Evolutionary conservation across 2,113 vertebrate genomes (phyloP), one percentile per base, ranked within the genome.

Genomic region (Daphoenositta chrysoptera): DNA sequence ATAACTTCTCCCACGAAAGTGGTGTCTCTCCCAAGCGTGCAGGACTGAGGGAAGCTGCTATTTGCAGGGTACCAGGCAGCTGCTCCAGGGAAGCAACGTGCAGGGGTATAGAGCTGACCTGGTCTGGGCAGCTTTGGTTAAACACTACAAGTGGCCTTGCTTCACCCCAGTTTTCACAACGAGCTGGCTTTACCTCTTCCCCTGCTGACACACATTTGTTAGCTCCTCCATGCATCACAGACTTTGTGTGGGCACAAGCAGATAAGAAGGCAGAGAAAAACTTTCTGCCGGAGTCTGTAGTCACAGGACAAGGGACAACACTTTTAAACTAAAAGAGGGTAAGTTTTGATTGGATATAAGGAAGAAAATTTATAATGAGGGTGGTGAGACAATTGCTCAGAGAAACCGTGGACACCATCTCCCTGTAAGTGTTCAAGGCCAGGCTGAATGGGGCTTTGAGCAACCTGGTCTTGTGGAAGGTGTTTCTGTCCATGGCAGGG

Each of bases 41-140:
- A 13, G 35, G 54, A 33, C 37, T 12, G 6, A 86, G 37, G 33
- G 45, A 90, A 75, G 40, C 40, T 75, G 22, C 28, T 76, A 31
- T 28, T 68, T 26, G 1, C 75, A 64, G 33, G 6, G 16, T 72
- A 77, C 24, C 27, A 17, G 6, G 12, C 2, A 8, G 14, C 40
- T 81, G 54, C 22, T 77, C 26, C 26, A 50, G 50, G 24, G 15
- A 48, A 77, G 31, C 3, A 83, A 6, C 0, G 0, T 1, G 2
- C 27, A 61, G 23, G 31, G 28, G 22, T 37, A 18, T 4, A 51
- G 27, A 48, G 45, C 28, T 33, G 26, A 42, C n/a, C 20, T 65
- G 31, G 15, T 65, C n/a, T 57, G 39, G 9, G 13, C 47, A 61
- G 22, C 37, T 83, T 64, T 58, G 66, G 60, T 28, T 44, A 57